phyloP scores from a whole-genome alignment of 2,797 vertebrate genomes.

The Manis pentadactyla region DNA sequence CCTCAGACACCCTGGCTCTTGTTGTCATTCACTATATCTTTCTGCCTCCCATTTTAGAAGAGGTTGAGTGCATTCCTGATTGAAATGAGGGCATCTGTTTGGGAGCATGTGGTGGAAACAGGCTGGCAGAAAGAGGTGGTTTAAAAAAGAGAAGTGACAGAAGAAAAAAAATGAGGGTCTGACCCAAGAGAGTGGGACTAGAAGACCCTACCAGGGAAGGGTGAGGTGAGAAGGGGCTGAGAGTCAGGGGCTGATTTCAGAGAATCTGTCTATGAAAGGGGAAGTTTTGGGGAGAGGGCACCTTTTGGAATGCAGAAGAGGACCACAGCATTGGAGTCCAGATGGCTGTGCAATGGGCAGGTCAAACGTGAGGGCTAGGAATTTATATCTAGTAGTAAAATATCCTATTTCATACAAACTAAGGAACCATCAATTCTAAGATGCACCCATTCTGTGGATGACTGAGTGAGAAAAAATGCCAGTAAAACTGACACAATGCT shows the following conservation, averaged over 20 bases:
- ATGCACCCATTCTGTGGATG: background rate
- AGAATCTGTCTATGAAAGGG: background rate
- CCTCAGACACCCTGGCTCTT: background rate
- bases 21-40: background rate
- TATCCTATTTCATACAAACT: background rate
- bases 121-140: background rate
- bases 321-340: background rate
- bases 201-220: background rate
- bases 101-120: background rate
- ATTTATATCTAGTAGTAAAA: background rate
- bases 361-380: background rate
- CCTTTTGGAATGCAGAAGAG: background rate
- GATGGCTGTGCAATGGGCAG: accelerated
- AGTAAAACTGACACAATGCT: background rate
- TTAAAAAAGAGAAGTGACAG: background rate
- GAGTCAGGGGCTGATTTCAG: background rate
- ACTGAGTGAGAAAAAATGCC: background rate
- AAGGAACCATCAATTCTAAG: background rate
- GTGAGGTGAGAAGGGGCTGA: background rate
- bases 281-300: background rate
- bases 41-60: background rate
- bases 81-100: background rate
- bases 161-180: background rate
- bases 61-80: background rate
- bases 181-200: background rate